These are phyloP conservation scores for Cheiracanthium punctorium DNA, from an alignment of 2,888 invertebrate genomes.

Conservation along the genomic window DNA sequence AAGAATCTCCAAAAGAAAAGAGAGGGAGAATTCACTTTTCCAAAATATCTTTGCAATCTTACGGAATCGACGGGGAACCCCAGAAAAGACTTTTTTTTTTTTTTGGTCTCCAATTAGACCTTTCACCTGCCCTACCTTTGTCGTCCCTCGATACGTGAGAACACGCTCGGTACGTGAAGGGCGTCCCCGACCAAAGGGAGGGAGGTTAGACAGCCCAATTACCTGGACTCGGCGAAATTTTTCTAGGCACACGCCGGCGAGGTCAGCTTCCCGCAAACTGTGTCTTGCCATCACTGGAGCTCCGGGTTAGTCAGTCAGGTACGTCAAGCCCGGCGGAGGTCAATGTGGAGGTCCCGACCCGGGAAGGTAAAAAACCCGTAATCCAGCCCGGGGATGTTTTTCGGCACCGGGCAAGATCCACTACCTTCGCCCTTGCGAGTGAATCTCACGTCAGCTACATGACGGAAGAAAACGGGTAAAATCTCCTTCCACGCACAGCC, in stretches of 20 bases:
- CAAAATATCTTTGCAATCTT: too few species aligned
- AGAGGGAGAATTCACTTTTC: too few species aligned
- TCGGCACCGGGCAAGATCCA: neutral
- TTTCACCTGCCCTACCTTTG: too few species aligned
- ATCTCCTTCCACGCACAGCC: too few species aligned
- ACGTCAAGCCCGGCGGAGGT: conserved; percentile 8
- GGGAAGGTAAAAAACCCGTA: conserved; percentile 4
- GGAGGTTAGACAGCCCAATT: neutral
- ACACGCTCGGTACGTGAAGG: neutral
- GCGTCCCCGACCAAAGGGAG: neutral
- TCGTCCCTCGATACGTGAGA: too few species aligned
- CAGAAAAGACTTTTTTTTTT: too few species aligned
- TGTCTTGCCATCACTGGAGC: conserved; percentile 34
- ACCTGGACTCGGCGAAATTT: neutral
- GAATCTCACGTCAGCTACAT: neutral
- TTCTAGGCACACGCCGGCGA: neutral
- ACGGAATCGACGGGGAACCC: too few species aligned
- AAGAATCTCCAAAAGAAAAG: too few species aligned
- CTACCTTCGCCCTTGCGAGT: neutral
- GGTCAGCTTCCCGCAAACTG: conserved; percentile 27
- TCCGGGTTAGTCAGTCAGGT: conserved; percentile 56
- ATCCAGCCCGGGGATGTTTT: conserved; percentile 12
- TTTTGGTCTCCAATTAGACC: too few species aligned
- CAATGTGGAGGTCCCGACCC: conserved; percentile 20
- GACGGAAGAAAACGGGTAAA: conserved; percentile 1